Evolutionary conservation across 2,888 invertebrate genomes (phyloP), one percentile per base, ranked within the genome.

Genomic region (Hemithea aestivaria): DNA sequence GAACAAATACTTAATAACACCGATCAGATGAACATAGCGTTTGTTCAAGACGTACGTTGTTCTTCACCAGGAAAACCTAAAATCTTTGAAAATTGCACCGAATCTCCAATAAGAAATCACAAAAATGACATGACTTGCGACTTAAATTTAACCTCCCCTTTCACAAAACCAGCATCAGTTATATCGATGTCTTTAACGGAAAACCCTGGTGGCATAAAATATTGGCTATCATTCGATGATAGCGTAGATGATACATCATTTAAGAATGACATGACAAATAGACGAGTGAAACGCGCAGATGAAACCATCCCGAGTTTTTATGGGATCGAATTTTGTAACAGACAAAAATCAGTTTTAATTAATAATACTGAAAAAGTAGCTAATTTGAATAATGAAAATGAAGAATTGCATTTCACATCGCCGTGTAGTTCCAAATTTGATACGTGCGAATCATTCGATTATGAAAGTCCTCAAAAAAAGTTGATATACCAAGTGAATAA

Each of bases 181-280:
- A 64, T 84, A 16, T 62, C 85, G 0, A 87, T 87, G 81, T 81
- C 82, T 0, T 85, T 79, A 24, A 82, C 68, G 0, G 72, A 66
- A 27, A 72, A 81, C 23, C 66, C 59, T 0, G 84, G 87, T 0
- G 87, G 87, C 0, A 58, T 85, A 0, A 87, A 85, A 47, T 87
- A 82, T 27, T 87, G 87, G 87, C 21, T 87, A 0, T 87, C 85
- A 0, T 87, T 87, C 35, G 83, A 87, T 25, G 79, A 83, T 7
- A 66, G 59, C 34, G 1, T 54, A 1, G 55, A 69, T n/a, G 41
- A 48, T 2, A 56, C 39, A 37, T 12, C 31, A 6, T 26, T 29
- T 2, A 21, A 24, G 7, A 35, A 33, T n/a, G 28, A 31, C 10
- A 21, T 32, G 0, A 22, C 20, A 11, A n/a, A 11, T 4, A 10